phyloP scores from a whole-genome alignment of 1,140 invertebrate genomes.

The Magallana ariakensis region DNA sequence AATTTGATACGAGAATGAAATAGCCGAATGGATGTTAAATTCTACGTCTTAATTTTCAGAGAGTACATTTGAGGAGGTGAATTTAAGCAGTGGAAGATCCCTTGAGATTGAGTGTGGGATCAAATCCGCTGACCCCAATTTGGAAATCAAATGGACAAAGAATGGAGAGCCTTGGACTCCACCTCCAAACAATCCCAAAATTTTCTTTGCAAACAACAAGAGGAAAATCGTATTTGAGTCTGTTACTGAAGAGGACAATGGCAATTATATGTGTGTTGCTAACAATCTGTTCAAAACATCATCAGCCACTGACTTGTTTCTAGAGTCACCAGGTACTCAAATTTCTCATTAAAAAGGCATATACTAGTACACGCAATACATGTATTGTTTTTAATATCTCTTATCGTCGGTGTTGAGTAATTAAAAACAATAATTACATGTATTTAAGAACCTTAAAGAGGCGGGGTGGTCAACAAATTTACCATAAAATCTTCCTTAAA shows the following conservation, averaged over 20 bases:
- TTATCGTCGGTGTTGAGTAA: too few relatives aligned
- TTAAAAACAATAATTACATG: too few relatives aligned
- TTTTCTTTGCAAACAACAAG: conserved; percentile 8
- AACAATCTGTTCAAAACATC: conserved; percentile 15
- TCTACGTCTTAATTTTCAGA: not conserved
- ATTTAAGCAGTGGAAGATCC: not conserved
- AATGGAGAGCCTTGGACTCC: not conserved
- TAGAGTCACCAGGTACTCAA: not conserved
- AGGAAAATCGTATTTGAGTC: not conserved
- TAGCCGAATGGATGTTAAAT: not conserved
- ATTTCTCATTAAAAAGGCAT: too few relatives aligned
- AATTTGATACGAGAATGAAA: not conserved
- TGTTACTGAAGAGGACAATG: not conserved
- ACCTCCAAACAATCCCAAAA: conserved; percentile 6
- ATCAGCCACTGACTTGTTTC: not conserved
- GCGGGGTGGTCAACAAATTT: too few relatives aligned
- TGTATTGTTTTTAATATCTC: too few relatives aligned
- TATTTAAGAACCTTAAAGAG: too few relatives aligned
- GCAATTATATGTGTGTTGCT: conserved; percentile 18
- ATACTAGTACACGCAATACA: too few relatives aligned
- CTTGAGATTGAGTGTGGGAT: conserved; percentile 21
- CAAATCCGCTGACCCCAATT: not conserved
- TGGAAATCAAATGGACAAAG: conserved; percentile 20
- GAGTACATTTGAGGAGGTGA: not conserved
- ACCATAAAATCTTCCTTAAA: too few relatives aligned